A percentile compares a stretch with the other conserved stretches of the same genome.
Evolutionary conservation across 2,888 invertebrate species (phyloP).

Genomic region (Drosophila rellima): DNA sequence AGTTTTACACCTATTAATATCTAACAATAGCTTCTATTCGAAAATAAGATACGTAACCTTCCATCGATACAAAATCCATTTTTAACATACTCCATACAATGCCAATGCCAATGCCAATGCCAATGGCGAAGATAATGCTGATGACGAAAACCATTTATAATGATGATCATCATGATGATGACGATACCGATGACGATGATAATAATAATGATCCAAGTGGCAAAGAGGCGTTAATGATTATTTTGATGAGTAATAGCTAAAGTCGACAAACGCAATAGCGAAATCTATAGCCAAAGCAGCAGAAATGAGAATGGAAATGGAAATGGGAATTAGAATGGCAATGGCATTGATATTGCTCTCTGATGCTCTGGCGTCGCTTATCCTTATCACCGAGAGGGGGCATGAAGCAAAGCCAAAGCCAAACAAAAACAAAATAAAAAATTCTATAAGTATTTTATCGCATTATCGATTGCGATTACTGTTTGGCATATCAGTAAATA

Average conservation of each 20-base stretch:
- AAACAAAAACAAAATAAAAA: constrained; percentile 17
- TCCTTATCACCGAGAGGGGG: constrained; percentile 44
- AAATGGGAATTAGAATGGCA: constrained; percentile 15
- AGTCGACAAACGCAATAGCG: constrained; percentile 14
- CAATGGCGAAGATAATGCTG: constrained; percentile 2
- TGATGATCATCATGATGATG: constrained; percentile 1
- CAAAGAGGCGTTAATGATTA: constrained; percentile 49
- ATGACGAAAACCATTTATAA: constrained; percentile 2
- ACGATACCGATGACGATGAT: constrained; percentile 10
- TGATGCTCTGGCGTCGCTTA: constrained; percentile 34
- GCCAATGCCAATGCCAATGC: constrained; percentile 25
- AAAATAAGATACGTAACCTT: too few relatives aligned
- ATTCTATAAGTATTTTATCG: constrained; percentile 71
- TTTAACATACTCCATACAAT: background rate
- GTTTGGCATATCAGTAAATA: constrained; percentile 67
- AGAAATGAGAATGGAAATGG: background rate
- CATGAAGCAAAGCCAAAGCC: background rate
- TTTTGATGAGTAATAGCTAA: constrained; percentile 65
- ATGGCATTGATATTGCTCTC: constrained; percentile 21
- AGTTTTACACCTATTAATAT: too few relatives aligned
- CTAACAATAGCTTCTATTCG: too few relatives aligned
- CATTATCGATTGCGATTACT: constrained; percentile 80
- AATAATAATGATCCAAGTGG: constrained; percentile 26
- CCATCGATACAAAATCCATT: too few relatives aligned
- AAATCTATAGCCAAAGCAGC: background rate